Percentiles rank a stretch among this genome's conserved stretches.
These are phyloP conservation scores for Sebastes matsubarae DNA, from an alignment of 2,797 vertebrate genomes.

Conservation along the genomic window DNA sequence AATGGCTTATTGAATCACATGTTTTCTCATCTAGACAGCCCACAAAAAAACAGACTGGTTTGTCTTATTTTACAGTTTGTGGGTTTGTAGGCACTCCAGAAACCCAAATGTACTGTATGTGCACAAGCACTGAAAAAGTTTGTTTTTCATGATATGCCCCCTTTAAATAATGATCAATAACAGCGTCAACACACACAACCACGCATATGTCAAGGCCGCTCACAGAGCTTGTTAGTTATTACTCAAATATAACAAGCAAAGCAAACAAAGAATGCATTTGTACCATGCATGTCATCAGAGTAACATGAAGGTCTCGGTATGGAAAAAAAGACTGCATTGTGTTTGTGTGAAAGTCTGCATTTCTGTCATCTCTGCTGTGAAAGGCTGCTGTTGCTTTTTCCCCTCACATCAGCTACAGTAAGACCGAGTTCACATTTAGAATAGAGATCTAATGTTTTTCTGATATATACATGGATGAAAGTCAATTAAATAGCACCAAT, in stretches of 20 bases:
- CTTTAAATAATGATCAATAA: background rate
- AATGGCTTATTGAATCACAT: too few species aligned
- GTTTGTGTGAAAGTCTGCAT: background rate
- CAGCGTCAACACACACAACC: background rate
- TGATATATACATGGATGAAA: background rate
- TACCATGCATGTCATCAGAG: constrained; percentile 24
- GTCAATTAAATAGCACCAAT: background rate
- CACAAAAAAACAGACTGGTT: too few species aligned
- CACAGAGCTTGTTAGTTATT: constrained; percentile 11
- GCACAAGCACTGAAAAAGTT: background rate
- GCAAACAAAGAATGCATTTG: constrained; percentile 19
- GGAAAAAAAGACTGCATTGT: background rate
- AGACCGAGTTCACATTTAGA: background rate
- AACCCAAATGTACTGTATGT: background rate
- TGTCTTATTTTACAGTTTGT: too few species aligned
- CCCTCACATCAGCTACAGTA: background rate
- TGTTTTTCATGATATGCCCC: too few species aligned
- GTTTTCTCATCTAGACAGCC: too few species aligned
- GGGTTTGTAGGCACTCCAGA: too few species aligned
- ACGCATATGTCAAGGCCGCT: background rate
- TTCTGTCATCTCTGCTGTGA: background rate
- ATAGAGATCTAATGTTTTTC: background rate
- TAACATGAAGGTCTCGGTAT: background rate
- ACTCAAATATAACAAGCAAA: background rate
- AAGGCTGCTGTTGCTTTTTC: background rate